Percentiles rank a stretch among this genome's conserved stretches.
Conservation (phyloP, 2,888 invertebrate genomes). For the Sminthurinus aureus region DNA sequence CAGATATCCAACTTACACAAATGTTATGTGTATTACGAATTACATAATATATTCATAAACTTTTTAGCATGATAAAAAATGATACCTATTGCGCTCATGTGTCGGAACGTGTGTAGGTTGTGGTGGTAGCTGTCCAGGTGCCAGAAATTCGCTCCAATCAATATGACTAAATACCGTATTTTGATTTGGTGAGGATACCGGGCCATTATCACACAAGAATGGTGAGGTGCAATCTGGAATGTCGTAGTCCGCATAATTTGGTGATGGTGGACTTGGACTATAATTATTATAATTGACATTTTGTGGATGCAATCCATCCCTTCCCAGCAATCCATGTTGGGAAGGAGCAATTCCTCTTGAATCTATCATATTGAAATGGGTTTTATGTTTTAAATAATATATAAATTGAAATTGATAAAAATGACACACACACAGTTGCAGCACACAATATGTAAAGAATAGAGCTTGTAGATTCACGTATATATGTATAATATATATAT, state of each 20-base stretch:
- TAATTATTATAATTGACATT: conserved; percentile 24
- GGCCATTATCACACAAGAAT: conserved; percentile 25
- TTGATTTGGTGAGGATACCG: conserved; percentile 15
- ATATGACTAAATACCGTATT: conserved; percentile 58
- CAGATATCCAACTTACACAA: too few species aligned
- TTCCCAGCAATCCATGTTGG: conserved; percentile 11
- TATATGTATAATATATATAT: background rate
- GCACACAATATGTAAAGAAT: background rate
- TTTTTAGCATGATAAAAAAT: too few species aligned
- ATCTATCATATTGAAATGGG: background rate
- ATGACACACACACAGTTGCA: background rate
- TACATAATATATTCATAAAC: too few species aligned
- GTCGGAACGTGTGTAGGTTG: conserved; percentile 52
- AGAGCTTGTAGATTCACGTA: too few species aligned
- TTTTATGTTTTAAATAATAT: too few species aligned
- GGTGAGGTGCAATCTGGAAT: conserved; percentile 21
- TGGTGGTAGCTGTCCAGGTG: conserved; percentile 56
- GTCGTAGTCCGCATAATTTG: conserved; percentile 13
- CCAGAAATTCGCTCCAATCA: conserved; percentile 58
- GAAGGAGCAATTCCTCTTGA: conserved; percentile 20
- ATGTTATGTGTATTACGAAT: too few species aligned
- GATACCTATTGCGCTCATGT: conserved; percentile 32
- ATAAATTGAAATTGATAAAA: background rate
- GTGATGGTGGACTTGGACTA: conserved; percentile 19
- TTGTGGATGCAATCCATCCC: background rate